Percentiles rank a stretch among this genome's conserved stretches.
Evolutionary conservation across 1,140 invertebrate genomes (phyloP).

Genomic region (Apis laboriosa): DNA sequence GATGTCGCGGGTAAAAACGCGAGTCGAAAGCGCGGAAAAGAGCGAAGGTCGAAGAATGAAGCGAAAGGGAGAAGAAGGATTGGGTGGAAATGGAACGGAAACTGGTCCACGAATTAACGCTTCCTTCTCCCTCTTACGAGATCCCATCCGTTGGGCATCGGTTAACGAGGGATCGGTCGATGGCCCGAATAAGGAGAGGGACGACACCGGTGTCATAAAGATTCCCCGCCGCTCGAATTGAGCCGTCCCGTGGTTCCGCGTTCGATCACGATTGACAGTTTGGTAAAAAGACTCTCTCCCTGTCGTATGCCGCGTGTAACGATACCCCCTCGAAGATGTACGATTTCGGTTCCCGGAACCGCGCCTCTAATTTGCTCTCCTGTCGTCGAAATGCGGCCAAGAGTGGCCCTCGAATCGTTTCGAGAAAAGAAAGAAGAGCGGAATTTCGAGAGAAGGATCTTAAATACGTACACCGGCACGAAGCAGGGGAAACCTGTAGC

Average conservation of each 20-base stretch:
- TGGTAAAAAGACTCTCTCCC: slow-evolving; percentile 42
- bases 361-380: slow-evolving; percentile 37
- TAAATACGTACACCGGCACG: too few species aligned
- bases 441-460: not conserved
- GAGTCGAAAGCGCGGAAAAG: slow-evolving; percentile 31
- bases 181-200: slow-evolving; percentile 53
- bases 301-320: not conserved
- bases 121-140: slow-evolving; percentile 40
- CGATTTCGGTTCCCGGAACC: slow-evolving; percentile 18
- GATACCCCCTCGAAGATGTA: slow-evolving; percentile 17
- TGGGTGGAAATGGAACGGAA: too few species aligned
- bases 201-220: slow-evolving; percentile 49
- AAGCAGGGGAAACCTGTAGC: too few species aligned
- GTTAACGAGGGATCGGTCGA: slow-evolving; percentile 47
- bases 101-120: slow-evolving; percentile 51
- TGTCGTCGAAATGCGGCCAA: slow-evolving; percentile 19
- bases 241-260: slow-evolving; percentile 45
- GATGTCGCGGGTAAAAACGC: slow-evolving; percentile 38
- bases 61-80: not conserved
- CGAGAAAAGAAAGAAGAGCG: too few species aligned
- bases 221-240: slow-evolving; percentile 54
- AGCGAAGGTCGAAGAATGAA: slow-evolving; percentile 1
- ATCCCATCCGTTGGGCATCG: slow-evolving; percentile 15
- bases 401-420: not conserved
- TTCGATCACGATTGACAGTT: slow-evolving; percentile 56